Evolutionary conservation across 2,113 vertebrate species (phyloP).

Genomic region (Clarias batrachus): DNA sequence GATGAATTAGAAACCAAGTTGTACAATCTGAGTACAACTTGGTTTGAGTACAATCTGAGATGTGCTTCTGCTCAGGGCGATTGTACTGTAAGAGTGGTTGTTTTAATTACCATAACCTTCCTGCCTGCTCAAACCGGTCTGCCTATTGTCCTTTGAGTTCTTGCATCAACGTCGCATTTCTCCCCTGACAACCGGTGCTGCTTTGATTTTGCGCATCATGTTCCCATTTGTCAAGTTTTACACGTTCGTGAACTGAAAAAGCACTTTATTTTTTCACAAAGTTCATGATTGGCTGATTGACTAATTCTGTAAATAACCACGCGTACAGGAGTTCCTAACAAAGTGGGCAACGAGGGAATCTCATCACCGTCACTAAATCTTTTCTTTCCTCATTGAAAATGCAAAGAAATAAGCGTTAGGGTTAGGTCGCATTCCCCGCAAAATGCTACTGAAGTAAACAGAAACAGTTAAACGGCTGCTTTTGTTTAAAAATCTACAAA

Average conservation of each 20-base stretch:
- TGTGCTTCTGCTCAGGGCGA: background rate
- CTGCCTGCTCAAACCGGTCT: background rate
- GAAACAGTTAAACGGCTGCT: background rate
- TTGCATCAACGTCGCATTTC: background rate
- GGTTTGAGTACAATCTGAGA: background rate
- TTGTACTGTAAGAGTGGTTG: background rate
- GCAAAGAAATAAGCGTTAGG: conserved; percentile 5
- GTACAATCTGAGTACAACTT: too few relatives aligned
- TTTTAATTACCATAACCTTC: background rate
- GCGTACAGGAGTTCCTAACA: background rate
- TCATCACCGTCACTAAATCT: background rate
- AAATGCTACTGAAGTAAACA: background rate
- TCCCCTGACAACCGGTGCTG: background rate
- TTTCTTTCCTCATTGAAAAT: background rate
- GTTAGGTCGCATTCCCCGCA: background rate
- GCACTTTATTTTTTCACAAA: background rate
- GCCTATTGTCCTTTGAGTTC: background rate
- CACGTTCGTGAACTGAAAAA: background rate
- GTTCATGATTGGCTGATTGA: background rate
- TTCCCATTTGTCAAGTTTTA: background rate
- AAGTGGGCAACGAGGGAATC: background rate
- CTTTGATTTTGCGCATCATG: background rate
- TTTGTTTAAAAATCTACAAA: conserved; percentile 23
- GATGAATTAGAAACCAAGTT: too few relatives aligned
- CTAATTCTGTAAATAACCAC: background rate